Conservation (phyloP, 2,113 vertebrate genomes). For the Prunella fulvescens region DNA sequence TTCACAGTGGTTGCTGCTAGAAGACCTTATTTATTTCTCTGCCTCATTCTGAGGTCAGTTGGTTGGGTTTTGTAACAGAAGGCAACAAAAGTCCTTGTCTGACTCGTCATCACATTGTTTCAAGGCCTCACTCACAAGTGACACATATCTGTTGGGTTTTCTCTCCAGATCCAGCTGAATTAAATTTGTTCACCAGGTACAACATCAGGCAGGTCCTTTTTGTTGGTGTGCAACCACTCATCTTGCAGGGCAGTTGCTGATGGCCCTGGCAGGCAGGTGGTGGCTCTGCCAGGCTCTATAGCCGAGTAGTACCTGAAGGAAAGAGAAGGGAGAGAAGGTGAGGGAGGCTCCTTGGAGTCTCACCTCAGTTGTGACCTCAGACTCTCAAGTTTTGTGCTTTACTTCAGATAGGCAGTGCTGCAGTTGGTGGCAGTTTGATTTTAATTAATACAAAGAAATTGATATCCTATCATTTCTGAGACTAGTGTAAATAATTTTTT, state of each 20-base stretch:
- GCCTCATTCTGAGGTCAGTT: background rate
- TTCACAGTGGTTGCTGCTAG: background rate
- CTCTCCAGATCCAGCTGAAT: background rate
- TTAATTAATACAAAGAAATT: background rate
- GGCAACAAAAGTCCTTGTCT: background rate
- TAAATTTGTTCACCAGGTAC: background rate
- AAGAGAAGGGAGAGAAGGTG: background rate
- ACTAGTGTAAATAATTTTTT: background rate
- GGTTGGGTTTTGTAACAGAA: background rate
- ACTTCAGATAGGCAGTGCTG: background rate
- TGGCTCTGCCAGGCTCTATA: background rate
- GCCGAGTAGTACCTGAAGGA: accelerated
- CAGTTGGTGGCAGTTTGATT: background rate
- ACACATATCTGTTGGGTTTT: background rate
- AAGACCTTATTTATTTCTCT: background rate
- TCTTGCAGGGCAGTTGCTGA: background rate
- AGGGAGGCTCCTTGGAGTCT: background rate
- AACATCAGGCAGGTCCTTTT: background rate
- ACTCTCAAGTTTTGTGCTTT: background rate
- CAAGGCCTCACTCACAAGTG: background rate
- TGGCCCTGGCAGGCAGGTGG: background rate
- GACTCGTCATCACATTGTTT: background rate
- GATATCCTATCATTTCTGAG: background rate
- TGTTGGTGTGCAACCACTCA: accelerated
- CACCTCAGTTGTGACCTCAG: background rate